These are phyloP conservation scores for Leiothrix lutea DNA, from an alignment of 2,113 vertebrate genomes.

Conservation along the genomic window DNA sequence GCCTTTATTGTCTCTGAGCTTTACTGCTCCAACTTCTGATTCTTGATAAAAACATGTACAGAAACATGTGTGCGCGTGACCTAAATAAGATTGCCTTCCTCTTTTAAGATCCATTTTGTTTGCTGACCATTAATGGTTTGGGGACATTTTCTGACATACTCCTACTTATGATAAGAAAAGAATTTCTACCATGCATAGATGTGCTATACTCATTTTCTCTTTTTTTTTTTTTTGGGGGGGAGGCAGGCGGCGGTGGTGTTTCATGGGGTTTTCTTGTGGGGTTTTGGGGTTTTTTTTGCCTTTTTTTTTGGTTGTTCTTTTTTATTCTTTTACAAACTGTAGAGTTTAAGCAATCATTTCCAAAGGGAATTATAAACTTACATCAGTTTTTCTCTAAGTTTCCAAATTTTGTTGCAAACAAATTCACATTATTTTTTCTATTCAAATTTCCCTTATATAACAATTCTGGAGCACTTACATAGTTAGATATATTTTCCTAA, in stretches of 20 bases:
- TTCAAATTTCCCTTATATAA: background rate
- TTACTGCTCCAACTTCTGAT: background rate
- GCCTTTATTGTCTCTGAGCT: background rate
- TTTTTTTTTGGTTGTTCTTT: no score
- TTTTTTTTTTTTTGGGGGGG: background rate
- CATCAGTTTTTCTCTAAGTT: background rate
- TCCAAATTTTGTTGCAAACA: background rate
- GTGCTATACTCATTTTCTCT: background rate
- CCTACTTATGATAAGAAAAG: background rate
- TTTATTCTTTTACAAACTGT: background rate
- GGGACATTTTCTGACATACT: background rate
- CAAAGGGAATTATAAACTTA: background rate
- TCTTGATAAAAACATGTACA: background rate
- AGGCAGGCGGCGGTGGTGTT: no score
- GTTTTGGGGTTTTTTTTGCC: background rate
- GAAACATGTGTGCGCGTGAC: background rate
- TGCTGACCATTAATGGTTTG: background rate
- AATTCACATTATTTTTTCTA: background rate
- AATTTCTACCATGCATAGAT: background rate
- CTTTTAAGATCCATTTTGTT: background rate
- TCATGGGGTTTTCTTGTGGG: accelerated
- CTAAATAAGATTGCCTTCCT: background rate
- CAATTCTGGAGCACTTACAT: background rate
- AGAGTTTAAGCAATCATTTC: background rate
- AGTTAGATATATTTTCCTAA: background rate